Evolutionary conservation across 2,797 vertebrate genomes (phyloP).

Genomic region (Hylomyscus alleni): DNA sequence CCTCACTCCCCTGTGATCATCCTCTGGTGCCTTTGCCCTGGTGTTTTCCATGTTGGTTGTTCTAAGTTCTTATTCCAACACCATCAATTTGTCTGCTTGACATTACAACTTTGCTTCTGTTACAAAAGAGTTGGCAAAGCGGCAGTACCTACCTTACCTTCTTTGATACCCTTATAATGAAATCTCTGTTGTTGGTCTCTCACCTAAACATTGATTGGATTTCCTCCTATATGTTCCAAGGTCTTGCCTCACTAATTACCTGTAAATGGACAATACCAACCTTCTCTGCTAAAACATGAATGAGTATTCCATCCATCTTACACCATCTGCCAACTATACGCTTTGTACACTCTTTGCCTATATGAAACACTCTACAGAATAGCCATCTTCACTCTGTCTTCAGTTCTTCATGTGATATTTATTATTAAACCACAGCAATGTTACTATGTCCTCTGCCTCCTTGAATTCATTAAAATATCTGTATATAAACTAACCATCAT

Average conservation of each 20-base stretch:
- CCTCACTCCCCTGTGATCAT: background rate
- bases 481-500: background rate
- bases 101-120: background rate
- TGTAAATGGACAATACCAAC: background rate
- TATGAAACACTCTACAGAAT: background rate
- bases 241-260: background rate
- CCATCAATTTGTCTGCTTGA: background rate
- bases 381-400: background rate
- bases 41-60: background rate
- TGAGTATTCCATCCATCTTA: accelerated
- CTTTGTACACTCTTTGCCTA: background rate
- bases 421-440: background rate
- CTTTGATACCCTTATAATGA: background rate
- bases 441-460: background rate
- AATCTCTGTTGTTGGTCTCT: background rate
- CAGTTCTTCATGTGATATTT: background rate
- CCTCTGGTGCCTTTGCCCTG: background rate
- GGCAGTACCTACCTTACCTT: background rate
- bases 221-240: accelerated
- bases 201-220: no score
- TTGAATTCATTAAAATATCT: background rate
- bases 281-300: background rate
- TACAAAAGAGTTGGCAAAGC: background rate
- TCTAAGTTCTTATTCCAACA: background rate
- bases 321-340: background rate